phyloP scores from a whole-genome alignment of 2,797 vertebrate species.

The Sarcophilus harrisii region DNA sequence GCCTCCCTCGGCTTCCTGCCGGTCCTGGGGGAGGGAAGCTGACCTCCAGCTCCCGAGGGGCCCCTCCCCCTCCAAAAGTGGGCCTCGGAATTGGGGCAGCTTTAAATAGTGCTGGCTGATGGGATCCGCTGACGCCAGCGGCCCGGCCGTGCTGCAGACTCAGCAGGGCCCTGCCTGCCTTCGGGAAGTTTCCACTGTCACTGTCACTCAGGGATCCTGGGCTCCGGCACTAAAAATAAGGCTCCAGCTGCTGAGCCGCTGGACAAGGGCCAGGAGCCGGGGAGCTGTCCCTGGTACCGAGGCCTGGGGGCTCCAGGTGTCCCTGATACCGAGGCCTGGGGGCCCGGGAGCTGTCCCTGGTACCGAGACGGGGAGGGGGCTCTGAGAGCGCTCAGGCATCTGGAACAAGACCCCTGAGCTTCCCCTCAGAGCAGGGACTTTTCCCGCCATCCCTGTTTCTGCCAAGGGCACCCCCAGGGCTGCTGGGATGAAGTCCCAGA shows the following conservation, averaged over 20 bases:
- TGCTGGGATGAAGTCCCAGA: too few relatives aligned
- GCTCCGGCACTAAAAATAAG: conserved; percentile 72
- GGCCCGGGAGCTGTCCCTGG: too few relatives aligned
- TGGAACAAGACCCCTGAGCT: background rate
- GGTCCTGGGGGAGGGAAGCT: background rate
- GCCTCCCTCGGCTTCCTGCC: background rate
- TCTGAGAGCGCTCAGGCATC: background rate
- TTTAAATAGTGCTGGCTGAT: background rate
- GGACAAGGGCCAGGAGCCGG: background rate
- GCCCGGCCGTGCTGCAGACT: conserved; percentile 36
- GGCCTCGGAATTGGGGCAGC: background rate
- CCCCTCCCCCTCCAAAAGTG: background rate
- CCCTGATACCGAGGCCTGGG: too few relatives aligned
- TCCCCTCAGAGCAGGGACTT: background rate
- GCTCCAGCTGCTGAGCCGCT: conserved; percentile 43
- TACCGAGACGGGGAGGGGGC: background rate
- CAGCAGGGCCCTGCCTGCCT: conserved; percentile 30
- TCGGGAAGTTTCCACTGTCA: conserved; percentile 50
- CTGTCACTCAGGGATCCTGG: conserved; percentile 69
- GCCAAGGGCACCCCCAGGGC: too few relatives aligned
- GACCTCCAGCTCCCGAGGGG: background rate
- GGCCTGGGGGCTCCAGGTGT: too few relatives aligned
- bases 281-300: background rate
- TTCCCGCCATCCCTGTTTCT: too few relatives aligned
- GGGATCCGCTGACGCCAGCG: fast-evolving